A percentile compares a stretch with the other conserved stretches of the same genome.
Conservation (phyloP, 1,140 invertebrate species). For the Papilio aristodemus region DNA sequence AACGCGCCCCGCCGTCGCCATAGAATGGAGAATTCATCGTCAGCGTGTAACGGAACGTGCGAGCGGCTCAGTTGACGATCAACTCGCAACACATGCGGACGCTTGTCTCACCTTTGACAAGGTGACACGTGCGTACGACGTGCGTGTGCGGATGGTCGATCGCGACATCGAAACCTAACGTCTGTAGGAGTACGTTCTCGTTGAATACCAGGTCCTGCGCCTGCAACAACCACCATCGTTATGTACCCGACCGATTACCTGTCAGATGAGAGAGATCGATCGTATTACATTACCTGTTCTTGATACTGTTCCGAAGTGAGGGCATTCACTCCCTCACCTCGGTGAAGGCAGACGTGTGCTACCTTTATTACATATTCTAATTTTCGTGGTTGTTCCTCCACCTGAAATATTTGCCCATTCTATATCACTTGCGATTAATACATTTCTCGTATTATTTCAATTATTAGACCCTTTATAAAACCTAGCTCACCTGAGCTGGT, state of each 20-base stretch:
- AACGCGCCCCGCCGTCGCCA: conserved; percentile 18
- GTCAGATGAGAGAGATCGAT: background rate
- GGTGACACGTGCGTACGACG: conserved; percentile 96
- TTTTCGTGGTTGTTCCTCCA: conserved; percentile 97
- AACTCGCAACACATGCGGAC: conserved; percentile 44
- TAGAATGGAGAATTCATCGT: conserved; percentile 7
- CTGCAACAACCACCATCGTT: conserved; percentile 79
- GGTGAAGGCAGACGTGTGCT: conserved; percentile 89
- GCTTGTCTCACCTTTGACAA: conserved; percentile 90
- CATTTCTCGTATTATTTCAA: too few species aligned
- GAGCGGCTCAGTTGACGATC: conserved; percentile 30
- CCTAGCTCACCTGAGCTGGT: too few species aligned
- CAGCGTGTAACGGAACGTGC: conserved; percentile 18
- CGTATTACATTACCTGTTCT: conserved; percentile 62
- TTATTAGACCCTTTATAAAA: too few species aligned
- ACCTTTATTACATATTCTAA: conserved; percentile 97
- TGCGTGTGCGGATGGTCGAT: conserved; percentile 98
- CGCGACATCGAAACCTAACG: conserved; percentile 97
- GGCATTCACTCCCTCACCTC: conserved; percentile 79
- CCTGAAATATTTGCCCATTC: conserved; percentile 66
- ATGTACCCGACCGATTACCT: conserved; percentile 8
- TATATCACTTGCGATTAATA: too few species aligned
- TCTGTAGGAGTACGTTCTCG: conserved; percentile 97
- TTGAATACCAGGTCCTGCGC: conserved; percentile 96
- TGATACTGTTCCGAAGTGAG: conserved; percentile 86